Percentiles rank a stretch among this genome's conserved stretches.
phyloP scores from a whole-genome alignment of 2,888 invertebrate genomes.

The Brenthis ino region DNA sequence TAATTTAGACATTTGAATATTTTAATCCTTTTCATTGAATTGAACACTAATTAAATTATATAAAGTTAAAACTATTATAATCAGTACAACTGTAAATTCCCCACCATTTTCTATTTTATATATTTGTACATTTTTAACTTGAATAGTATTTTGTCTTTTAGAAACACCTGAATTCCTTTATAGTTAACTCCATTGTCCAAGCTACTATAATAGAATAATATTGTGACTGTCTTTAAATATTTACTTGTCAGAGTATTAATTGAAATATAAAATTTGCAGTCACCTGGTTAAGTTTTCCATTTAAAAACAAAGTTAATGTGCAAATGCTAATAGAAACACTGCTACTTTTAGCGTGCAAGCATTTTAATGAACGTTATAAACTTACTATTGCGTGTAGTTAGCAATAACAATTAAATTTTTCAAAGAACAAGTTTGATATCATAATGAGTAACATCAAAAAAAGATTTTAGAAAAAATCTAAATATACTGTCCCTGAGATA shows the following conservation, averaged over 20 bases:
- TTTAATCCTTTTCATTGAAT: conserved; percentile 12
- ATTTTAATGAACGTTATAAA: conserved; percentile 14
- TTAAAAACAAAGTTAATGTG: neutral
- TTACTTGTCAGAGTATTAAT: conserved; percentile 7
- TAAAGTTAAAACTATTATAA: conserved; percentile 14
- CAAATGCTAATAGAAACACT: conserved; percentile 3
- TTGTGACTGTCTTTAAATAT: neutral
- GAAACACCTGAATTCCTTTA: neutral
- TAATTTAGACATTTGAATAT: conserved; percentile 11
- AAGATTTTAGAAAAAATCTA: too few relatives aligned
- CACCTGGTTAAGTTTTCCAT: conserved; percentile 8
- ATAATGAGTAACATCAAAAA: neutral
- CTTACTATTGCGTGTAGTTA: neutral
- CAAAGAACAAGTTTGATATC: conserved; percentile 3
- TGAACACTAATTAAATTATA: conserved; percentile 12
- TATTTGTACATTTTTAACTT: conserved; percentile 2
- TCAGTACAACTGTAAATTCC: neutral
- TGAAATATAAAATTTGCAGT: conserved; percentile 5
- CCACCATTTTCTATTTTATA: conserved; percentile 1
- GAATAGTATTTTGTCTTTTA: conserved; percentile 3
- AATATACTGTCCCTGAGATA: too few relatives aligned
- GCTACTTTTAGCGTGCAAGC: conserved; percentile 17
- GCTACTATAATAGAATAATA: conserved; percentile 1
- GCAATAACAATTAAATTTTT: neutral
- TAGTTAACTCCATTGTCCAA: conserved; percentile 1